A percentile compares a stretch with the other conserved stretches of the same genome.
phyloP scores from a whole-genome alignment of 2,113 vertebrate species.

The Lophotis ruficrista region DNA sequence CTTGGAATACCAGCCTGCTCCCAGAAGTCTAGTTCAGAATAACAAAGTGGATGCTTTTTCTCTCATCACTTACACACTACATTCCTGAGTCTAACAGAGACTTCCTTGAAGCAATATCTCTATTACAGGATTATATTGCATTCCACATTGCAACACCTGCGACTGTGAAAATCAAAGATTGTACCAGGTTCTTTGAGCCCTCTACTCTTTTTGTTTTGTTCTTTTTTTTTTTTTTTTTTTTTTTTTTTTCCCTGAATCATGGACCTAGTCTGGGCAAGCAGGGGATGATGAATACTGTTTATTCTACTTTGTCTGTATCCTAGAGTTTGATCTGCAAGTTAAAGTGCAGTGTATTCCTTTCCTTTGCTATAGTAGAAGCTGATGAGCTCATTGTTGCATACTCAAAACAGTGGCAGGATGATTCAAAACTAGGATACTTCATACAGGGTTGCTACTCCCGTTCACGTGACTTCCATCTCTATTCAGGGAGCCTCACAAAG shows the following conservation, averaged over 20 bases:
- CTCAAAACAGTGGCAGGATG: background rate
- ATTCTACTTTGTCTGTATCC: background rate
- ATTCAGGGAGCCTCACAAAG: background rate
- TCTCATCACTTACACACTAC: background rate
- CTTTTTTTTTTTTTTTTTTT: rapidly evolving
- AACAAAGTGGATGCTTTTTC: background rate
- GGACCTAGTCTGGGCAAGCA: background rate
- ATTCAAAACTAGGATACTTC: background rate
- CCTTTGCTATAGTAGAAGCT: background rate
- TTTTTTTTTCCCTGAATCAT: rapidly evolving
- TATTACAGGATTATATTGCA: background rate
- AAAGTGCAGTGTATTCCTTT: background rate
- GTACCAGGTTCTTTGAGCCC: rapidly evolving
- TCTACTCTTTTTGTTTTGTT: background rate
- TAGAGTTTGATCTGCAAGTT: background rate
- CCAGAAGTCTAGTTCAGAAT: background rate
- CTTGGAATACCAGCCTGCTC: background rate
- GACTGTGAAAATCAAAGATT: background rate
- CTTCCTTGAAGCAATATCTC: background rate
- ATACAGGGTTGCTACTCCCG: background rate
- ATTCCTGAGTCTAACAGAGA: background rate
- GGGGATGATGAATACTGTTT: background rate
- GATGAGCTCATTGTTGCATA: background rate
- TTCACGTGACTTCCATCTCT: background rate
- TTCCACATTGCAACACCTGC: background rate